A percentile compares a stretch with the other conserved stretches of the same genome.
Evolutionary conservation across 2,797 vertebrate species (phyloP).

Genomic region (Pitangus sulphuratus): DNA sequence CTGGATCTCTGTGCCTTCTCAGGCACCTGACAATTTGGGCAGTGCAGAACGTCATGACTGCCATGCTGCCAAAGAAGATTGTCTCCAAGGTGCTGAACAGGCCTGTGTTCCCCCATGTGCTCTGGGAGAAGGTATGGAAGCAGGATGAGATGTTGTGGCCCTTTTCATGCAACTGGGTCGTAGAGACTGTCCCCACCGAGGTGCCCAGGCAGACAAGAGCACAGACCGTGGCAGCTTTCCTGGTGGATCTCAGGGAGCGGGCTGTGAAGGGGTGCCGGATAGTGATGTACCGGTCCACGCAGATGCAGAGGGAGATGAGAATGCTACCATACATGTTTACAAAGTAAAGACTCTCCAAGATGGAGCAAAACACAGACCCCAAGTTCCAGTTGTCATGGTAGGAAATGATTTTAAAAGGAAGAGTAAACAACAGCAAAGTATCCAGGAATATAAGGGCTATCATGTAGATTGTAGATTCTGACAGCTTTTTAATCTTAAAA

Average conservation of each 20-base stretch:
- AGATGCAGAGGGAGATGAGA: constrained; percentile 76
- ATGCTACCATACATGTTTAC: constrained; percentile 82
- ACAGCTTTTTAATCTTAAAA: constrained; percentile 69
- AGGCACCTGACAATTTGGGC: constrained; percentile 36
- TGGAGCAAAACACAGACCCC: constrained; percentile 66
- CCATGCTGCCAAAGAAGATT: constrained; percentile 48
- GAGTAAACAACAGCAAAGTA: constrained; percentile 76
- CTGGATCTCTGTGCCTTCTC: constrained; percentile 19
- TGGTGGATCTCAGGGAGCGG: constrained; percentile 58
- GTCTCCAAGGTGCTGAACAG: constrained; percentile 59
- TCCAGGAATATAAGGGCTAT: constrained; percentile 76
- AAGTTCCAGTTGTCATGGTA: constrained; percentile 55
- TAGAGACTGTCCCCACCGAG: constrained; percentile 30
- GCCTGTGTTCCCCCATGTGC: constrained; percentile 45
- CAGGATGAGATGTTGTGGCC: constrained; percentile 26
- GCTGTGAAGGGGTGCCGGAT: constrained; percentile 69
- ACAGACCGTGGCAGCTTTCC: constrained; percentile 68
- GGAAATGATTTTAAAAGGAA: constrained; percentile 80
- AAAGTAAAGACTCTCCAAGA: constrained; percentile 79
- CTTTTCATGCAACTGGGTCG: constrained; percentile 40
- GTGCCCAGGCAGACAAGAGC: constrained; percentile 58
- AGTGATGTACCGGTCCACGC: constrained; percentile 70
- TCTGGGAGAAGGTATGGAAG: constrained; percentile 73
- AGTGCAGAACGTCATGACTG: constrained; percentile 71
- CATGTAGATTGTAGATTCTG: constrained; percentile 75